Conservation (phyloP, 2,113 vertebrate species). For the Ceuthmochares aereus region DNA sequence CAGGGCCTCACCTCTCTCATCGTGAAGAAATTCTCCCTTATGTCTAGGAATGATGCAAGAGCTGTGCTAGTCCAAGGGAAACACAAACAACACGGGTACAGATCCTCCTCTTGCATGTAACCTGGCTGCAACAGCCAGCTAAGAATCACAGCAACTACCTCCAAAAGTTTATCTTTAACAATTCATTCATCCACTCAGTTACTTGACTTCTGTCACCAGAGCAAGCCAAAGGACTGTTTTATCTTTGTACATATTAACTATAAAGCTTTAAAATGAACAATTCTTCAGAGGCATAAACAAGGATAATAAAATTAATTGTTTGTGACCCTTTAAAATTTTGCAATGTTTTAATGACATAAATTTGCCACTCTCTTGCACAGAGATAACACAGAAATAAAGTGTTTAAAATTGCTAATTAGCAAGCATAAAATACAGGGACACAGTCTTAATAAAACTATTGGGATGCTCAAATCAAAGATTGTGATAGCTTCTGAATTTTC, state of each 20-base stretch:
- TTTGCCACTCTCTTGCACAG: constrained; percentile 57
- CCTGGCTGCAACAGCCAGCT: not conserved
- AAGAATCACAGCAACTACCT: not conserved
- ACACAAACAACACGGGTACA: accelerated
- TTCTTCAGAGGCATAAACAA: constrained; percentile 41
- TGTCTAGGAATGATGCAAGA: too few species aligned
- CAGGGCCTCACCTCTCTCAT: too few species aligned
- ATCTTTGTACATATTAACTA: not conserved
- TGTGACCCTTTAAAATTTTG: not conserved
- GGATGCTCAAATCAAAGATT: not conserved
- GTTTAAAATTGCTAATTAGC: constrained; percentile 39
- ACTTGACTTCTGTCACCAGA: not conserved
- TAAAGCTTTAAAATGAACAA: constrained; percentile 18
- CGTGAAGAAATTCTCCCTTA: too few species aligned
- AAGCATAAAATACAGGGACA: not conserved
- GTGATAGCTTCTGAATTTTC: not conserved
- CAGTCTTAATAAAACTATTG: not conserved
- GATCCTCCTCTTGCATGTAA: too few species aligned
- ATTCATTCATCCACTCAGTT: not conserved
- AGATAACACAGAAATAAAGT: constrained; percentile 33
- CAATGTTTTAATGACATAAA: constrained; percentile 17
- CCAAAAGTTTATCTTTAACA: not conserved
- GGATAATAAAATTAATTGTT: constrained; percentile 46
- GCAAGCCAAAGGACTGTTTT: not conserved
- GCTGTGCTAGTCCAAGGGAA: not conserved